A percentile compares a stretch with the other conserved stretches of the same genome.
These are phyloP conservation scores for Scalopus aquaticus DNA, from an alignment of 2,113 vertebrate genomes.

Conservation along the genomic window DNA sequence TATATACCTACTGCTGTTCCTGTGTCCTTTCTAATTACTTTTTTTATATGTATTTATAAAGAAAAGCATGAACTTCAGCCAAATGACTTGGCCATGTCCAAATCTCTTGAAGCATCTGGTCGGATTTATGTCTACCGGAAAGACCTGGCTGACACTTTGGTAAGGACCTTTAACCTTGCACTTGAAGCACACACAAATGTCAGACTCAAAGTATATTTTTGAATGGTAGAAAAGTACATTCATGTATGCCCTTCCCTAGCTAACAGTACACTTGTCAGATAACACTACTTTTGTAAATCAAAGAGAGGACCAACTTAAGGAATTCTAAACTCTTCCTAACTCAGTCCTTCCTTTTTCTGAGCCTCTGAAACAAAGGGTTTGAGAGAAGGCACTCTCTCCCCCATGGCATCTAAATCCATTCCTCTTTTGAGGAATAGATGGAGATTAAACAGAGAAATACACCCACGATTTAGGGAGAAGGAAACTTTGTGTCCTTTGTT, in stretches of 20 bases:
- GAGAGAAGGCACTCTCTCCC: neutral
- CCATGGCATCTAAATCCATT: neutral
- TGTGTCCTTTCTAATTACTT: constrained; percentile 31
- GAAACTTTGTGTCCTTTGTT: neutral
- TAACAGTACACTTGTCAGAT: neutral
- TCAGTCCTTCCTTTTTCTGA: neutral
- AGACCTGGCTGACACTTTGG: constrained; percentile 92
- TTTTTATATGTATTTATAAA: constrained; percentile 78
- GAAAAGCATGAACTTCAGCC: constrained; percentile 93
- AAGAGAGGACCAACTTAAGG: neutral
- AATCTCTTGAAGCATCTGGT: constrained; percentile 88
- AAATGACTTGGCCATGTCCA: constrained; percentile 91
- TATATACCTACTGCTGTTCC: neutral
- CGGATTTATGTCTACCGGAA: constrained; percentile 93
- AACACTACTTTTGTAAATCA: neutral
- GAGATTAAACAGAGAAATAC: neutral
- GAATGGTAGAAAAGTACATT: neutral
- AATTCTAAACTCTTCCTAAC: neutral
- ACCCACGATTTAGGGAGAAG: neutral
- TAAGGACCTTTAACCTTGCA: constrained; percentile 80
- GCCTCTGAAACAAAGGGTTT: neutral
- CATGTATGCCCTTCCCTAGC: neutral
- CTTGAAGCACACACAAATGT: neutral
- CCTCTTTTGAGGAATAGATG: neutral
- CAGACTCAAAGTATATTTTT: neutral